These are phyloP conservation scores for Drosophila tsacasi DNA, from an alignment of 1,140 invertebrate species.

Conservation along the genomic window DNA sequence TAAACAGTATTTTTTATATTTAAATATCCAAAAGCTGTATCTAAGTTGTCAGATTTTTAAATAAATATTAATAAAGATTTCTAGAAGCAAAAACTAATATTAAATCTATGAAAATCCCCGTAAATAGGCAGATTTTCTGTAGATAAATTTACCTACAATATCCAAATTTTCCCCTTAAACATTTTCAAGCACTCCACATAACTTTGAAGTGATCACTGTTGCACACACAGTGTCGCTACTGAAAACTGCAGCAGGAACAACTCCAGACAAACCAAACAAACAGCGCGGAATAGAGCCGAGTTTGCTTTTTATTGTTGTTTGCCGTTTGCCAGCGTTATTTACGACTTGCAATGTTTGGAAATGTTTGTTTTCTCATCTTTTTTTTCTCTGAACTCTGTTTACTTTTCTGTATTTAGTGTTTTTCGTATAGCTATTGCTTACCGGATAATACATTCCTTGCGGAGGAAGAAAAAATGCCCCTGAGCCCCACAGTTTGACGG, in stretches of 20 bases:
- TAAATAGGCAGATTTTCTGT: background rate
- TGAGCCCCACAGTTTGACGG: constrained; percentile 97
- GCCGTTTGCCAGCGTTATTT: constrained; percentile 21
- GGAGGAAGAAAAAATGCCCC: constrained; percentile 96
- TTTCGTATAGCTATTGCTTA: constrained; percentile 86
- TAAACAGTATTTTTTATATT: too few species aligned
- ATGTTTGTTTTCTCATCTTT: constrained; percentile 14
- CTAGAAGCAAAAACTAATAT: background rate
- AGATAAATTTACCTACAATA: background rate
- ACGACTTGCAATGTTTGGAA: constrained; percentile 36
- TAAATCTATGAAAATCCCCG: background rate
- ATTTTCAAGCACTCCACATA: background rate
- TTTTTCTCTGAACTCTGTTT: background rate
- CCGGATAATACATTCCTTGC: constrained; percentile 97
- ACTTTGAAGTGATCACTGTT: constrained; percentile 4
- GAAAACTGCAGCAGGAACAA: constrained; percentile 26
- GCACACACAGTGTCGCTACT: background rate
- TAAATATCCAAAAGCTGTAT: background rate
- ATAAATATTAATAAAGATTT: background rate
- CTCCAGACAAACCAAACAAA: constrained; percentile 54
- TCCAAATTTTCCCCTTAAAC: background rate
- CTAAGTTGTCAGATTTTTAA: background rate
- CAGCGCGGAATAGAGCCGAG: constrained; percentile 38
- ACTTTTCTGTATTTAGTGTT: constrained; percentile 9
- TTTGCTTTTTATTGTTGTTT: constrained; percentile 36